Conservation (phyloP, 2,113 vertebrate genomes). For the Bubo bubo region DNA sequence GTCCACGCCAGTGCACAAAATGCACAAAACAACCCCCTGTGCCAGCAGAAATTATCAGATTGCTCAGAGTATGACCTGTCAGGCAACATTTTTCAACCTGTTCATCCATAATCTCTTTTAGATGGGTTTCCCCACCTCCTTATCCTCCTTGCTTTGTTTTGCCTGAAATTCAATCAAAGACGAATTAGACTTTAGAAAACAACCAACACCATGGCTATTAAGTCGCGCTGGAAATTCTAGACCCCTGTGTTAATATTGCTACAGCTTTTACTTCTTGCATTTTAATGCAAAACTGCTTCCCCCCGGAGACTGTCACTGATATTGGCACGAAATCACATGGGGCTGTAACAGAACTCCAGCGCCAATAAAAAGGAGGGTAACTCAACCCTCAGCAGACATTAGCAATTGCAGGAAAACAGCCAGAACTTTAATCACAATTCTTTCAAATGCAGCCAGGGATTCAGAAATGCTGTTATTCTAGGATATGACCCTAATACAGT, state of each 20-base stretch:
- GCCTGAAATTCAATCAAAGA: slow-evolving; percentile 84
- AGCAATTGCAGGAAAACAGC: slow-evolving; percentile 66
- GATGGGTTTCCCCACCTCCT: slow-evolving; percentile 65
- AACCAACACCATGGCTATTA: slow-evolving; percentile 45
- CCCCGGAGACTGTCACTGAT: slow-evolving; percentile 34
- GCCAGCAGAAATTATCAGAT: neutral
- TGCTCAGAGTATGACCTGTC: slow-evolving; percentile 36
- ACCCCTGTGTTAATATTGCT: slow-evolving; percentile 69
- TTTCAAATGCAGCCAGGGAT: slow-evolving; percentile 73
- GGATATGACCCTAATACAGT: slow-evolving; percentile 73
- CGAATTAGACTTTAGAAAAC: slow-evolving; percentile 81
- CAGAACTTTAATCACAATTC: slow-evolving; percentile 78
- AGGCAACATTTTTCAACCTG: slow-evolving; percentile 63
- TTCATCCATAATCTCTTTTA: slow-evolving; percentile 58
- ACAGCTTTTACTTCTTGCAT: slow-evolving; percentile 60
- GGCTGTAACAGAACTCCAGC: slow-evolving; percentile 28
- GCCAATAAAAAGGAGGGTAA: slow-evolving; percentile 51
- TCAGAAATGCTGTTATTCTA: slow-evolving; percentile 70
- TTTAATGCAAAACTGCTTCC: slow-evolving; percentile 62
- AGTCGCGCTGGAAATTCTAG: slow-evolving; percentile 13
- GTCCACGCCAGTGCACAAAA: neutral
- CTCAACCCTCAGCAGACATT: slow-evolving; percentile 58
- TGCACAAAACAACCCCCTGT: neutral
- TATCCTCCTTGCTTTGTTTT: slow-evolving; percentile 72
- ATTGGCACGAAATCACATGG: slow-evolving; percentile 41